These are phyloP conservation scores for Drosophila baimaii DNA, from an alignment of 1,140 invertebrate species.

Conservation along the genomic window DNA sequence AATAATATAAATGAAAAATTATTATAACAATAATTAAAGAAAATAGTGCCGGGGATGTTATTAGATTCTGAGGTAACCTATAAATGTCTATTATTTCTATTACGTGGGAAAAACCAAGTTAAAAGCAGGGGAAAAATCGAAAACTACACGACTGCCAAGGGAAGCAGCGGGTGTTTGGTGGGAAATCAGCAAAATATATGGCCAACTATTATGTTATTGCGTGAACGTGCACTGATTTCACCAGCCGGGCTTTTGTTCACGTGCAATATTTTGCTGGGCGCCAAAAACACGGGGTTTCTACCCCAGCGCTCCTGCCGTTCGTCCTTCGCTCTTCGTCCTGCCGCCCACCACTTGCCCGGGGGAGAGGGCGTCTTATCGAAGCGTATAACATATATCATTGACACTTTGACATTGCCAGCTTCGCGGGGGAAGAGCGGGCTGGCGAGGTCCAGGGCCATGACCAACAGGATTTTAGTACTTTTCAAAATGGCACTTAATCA, in stretches of 20 bases:
- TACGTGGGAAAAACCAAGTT: slow-evolving; percentile 14
- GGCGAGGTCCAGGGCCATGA: slow-evolving; percentile 63
- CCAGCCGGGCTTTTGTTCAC: slow-evolving; percentile 70
- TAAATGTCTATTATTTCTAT: slow-evolving; percentile 1
- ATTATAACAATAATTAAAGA: background rate
- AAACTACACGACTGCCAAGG: slow-evolving; percentile 50
- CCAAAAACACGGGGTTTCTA: slow-evolving; percentile 14
- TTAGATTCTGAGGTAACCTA: background rate
- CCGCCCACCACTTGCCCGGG: background rate
- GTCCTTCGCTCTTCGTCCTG: slow-evolving; percentile 1
- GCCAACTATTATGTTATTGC: slow-evolving; percentile 83
- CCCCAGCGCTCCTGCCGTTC: background rate
- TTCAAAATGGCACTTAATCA: slow-evolving; percentile 84
- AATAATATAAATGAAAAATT: background rate
- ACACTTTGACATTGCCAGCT: slow-evolving; percentile 80
- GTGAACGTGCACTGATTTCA: slow-evolving; percentile 78
- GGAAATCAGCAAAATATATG: slow-evolving; percentile 71
- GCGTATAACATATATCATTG: slow-evolving; percentile 84
- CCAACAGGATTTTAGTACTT: slow-evolving; percentile 83
- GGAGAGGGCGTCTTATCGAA: slow-evolving; percentile 69
- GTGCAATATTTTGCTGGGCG: slow-evolving; percentile 60
- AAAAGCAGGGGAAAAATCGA: slow-evolving; percentile 43
- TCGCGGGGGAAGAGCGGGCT: slow-evolving; percentile 15
- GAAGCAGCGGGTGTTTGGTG: slow-evolving; percentile 18
- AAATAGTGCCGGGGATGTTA: background rate